These are phyloP conservation scores for Falco berigora DNA, from an alignment of 2,797 vertebrate species.

Conservation along the genomic window DNA sequence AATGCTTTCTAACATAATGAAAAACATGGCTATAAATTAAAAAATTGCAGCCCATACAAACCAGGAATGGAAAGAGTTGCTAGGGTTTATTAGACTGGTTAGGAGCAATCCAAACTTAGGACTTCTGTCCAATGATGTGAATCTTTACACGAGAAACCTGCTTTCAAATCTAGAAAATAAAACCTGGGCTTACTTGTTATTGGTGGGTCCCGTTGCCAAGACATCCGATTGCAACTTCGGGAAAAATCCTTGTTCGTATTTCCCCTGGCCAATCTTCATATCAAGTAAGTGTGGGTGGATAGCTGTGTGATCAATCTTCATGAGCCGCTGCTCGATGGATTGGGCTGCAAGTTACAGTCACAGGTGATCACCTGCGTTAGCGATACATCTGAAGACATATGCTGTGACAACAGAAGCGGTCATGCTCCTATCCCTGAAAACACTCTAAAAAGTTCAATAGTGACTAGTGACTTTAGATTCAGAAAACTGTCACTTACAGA, in stretches of 20 bases:
- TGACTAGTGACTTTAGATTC: background rate
- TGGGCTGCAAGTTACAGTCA: slow-evolving; percentile 79
- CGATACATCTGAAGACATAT: fast-evolving
- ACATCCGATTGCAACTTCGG: slow-evolving; percentile 93
- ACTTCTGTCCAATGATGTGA: background rate
- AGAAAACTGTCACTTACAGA: background rate
- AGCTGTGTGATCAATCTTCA: slow-evolving; percentile 95
- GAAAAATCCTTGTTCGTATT: slow-evolving; percentile 93
- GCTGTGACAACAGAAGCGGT: background rate
- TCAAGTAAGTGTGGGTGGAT: slow-evolving; percentile 96
- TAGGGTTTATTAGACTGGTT: background rate
- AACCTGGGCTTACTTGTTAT: slow-evolving; percentile 87
- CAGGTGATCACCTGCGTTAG: fast-evolving
- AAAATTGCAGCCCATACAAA: background rate
- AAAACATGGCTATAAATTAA: background rate
- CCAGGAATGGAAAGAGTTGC: background rate
- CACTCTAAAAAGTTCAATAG: background rate
- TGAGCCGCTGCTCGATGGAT: slow-evolving; percentile 85
- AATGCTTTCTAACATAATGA: background rate
- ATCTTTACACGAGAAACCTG: background rate
- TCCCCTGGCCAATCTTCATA: slow-evolving; percentile 98
- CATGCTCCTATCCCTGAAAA: background rate
- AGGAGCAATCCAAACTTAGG: background rate
- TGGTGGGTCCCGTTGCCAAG: slow-evolving; percentile 83
- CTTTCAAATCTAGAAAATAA: background rate